Evolutionary conservation across 92 coral and sea anemone genomes (phyloP).

Genomic region (Zoanthus sansibaricus): DNA sequence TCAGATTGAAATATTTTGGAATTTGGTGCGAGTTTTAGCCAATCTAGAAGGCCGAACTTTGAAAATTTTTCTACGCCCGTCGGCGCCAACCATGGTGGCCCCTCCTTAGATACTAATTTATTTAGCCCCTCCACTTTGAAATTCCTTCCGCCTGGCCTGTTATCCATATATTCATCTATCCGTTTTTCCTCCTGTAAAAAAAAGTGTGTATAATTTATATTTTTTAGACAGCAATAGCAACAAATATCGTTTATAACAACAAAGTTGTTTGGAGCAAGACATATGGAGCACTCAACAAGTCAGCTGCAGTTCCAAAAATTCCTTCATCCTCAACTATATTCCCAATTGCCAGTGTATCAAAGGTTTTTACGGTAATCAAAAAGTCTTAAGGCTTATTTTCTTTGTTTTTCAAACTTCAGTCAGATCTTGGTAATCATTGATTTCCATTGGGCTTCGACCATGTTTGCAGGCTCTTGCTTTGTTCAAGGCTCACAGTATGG

Average conservation of each 20-base stretch:
- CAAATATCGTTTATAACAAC: slow-evolving; percentile 81
- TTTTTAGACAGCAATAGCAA: slow-evolving; percentile 73
- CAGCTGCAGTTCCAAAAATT: slow-evolving; percentile 34
- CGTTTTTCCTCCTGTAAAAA: no score
- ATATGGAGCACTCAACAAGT: slow-evolving; percentile 73
- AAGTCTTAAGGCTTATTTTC: neutral
- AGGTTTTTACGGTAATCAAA: slow-evolving; percentile 85
- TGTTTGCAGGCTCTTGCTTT: slow-evolving; percentile 76
- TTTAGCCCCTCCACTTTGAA: no score
- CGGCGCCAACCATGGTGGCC: no score
- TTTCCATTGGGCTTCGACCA: neutral
- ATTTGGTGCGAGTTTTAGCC: no score
- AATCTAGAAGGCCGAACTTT: no score
- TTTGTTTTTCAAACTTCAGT: no score
- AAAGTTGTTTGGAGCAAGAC: slow-evolving; percentile 79
- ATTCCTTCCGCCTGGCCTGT: no score
- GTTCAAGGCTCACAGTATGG: slow-evolving; percentile 73
- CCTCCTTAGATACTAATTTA: no score
- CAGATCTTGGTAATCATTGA: neutral
- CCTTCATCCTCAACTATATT: slow-evolving; percentile 67
- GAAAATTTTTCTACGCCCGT: no score
- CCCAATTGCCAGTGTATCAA: slow-evolving; percentile 90
- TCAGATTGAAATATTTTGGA: no score
- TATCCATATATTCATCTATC: no score
- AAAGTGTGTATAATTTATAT: neutral